phyloP scores from a whole-genome alignment of 1,140 invertebrate species.

The Drosophila sturtevanti region DNA sequence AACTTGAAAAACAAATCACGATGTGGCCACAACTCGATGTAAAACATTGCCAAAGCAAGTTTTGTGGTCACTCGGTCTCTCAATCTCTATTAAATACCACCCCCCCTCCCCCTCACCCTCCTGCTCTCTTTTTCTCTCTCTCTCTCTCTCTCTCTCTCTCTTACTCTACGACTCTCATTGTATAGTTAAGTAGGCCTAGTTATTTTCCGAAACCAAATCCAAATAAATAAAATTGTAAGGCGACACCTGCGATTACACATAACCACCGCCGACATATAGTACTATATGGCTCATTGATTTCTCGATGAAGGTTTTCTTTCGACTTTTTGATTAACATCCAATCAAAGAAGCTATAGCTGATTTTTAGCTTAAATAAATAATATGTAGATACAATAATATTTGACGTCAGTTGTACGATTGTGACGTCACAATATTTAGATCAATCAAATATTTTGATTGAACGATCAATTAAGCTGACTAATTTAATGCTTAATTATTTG shows the following conservation, averaged over 20 bases:
- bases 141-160: not conserved
- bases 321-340: slow-evolving; percentile 9
- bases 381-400: no score
- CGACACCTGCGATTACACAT: slow-evolving; percentile 6
- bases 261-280: not conserved
- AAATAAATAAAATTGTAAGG: slow-evolving; percentile 13
- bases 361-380: not conserved
- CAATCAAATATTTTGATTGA: slow-evolving; percentile 23
- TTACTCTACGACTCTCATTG: not conserved
- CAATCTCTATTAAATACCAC: no score
- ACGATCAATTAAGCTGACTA: slow-evolving; percentile 31
- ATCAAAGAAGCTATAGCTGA: not conserved
- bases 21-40: slow-evolving; percentile 3
- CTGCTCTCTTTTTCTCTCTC: not conserved
- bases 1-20: slow-evolving; percentile 59
- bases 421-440: slow-evolving; percentile 45
- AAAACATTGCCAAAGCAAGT: slow-evolving; percentile 38
- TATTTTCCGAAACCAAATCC: slow-evolving; percentile 11
- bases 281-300: not conserved
- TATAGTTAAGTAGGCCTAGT: slow-evolving; percentile 11
- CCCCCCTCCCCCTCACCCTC: no score
- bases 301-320: not conserved
- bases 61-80: slow-evolving; percentile 14
- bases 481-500: slow-evolving; percentile 54
- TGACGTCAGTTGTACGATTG: slow-evolving; percentile 45